Evolutionary conservation across 2,113 vertebrate species (phyloP), one percentile per base, ranked within the genome.

Genomic region (Hemiscyllium ocellatum): DNA sequence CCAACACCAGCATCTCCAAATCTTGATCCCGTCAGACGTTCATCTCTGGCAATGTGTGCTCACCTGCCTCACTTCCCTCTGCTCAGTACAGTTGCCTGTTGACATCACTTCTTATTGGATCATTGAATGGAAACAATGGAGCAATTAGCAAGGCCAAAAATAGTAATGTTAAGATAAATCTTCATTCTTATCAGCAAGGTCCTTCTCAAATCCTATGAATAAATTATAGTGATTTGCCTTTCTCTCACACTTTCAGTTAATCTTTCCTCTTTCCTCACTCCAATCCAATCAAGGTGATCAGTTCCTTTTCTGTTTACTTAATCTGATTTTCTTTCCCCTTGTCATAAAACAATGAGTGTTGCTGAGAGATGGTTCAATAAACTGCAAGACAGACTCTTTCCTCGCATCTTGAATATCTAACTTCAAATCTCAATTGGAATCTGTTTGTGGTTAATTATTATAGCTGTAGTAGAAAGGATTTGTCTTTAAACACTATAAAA

Each of bases 361-460:
- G 52, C 89, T 33, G 61, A 66, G n/a, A 37, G 61, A 93, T 93
- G 4, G 89, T 66, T 68, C 89, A 93, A 93, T 93, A 66, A 93
- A 37, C 29, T 4, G 61, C 15, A 56, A 52, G 29, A 47, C 89
- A 66, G 66, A 19, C 61, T 22, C 5, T 33, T 33, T 66, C 87
- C 87, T 68, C 17, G 22, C 61, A 68, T n/a, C 15, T 66, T 68
- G 89, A 93, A 93, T 65, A 37, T 33, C 61, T n/a, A 37, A 42
- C 7, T 33, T 66, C 33, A 93, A 76, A 37, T 37, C 89, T 20
- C 61, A 93, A 66, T 93, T 15, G 20, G 66, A 93, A 68, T 66
- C 13, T 91, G 61, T 2, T 93, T 93, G 22, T n/a, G 33, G 61
- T 93, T 93, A 93, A 93, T 93, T 93, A 93, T 93, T 93, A 93